Base-by-base conservation (phyloP, 2,888 invertebrate genomes). In the Lycaena phlaeas region DNA sequence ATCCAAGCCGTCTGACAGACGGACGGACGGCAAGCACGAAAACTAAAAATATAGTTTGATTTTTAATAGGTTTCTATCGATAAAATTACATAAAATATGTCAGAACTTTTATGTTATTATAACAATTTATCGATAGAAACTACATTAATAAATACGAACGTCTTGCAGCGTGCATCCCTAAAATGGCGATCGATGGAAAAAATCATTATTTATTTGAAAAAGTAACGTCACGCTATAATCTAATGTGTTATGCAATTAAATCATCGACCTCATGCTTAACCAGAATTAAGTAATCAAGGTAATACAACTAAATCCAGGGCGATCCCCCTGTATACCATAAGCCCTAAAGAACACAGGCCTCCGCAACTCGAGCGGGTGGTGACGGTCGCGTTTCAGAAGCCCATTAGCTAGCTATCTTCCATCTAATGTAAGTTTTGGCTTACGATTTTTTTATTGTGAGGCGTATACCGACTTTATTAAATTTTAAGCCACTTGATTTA, bases 201-300 rank as follows among this genome's bases (percentile, higher is more conserved):
- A 36, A 22, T 9, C 18, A 25, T 36, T 22, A 41, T 41, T 27
- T 36, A 36, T 36, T 40, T 36, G 12, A 9, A 25, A 7, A 41
- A 22, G 22, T 9, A 3, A 28, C 37, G 29, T 27, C 28, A 34
- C 34, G 26, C 25, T 27, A 26, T 25, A 30, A 37, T 34, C 34
- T 27, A 12, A 14, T 14, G 28, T 9, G 28, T 29, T 11, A 12
- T 22, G 12, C 34, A 34, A 34, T 34, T 34, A 34, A 34, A 34
- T 34, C 34, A 34, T 34, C 34, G 34, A 22, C 22, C 18, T 22
- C 22, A 9, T 11, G 22, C 61, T 68, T 67, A 65, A 65, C 64
- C 57, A 48, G 68, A 77, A 78, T 78, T 72, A 78, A 77, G 76
- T 76, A 72, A 77, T 78, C 76, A 75, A 70, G 59, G 58, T 60